Conservation (phyloP, 2,113 vertebrate species). For the Sisor rabdophorus region DNA sequence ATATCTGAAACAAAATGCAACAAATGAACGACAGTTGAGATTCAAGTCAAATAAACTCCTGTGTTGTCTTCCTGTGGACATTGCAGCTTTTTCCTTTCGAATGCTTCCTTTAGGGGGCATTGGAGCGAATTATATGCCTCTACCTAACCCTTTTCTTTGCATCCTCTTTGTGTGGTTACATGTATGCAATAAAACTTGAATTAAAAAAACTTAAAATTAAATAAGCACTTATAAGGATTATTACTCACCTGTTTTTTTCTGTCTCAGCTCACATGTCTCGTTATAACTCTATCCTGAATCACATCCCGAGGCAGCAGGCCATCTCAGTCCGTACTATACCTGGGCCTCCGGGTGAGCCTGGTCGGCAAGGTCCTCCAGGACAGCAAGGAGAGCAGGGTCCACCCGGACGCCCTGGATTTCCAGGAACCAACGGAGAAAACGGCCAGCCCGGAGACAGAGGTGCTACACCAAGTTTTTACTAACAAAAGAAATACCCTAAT, state of each 20-base stretch:
- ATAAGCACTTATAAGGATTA: neutral
- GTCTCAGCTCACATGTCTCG: constrained; percentile 88
- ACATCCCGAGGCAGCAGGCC: constrained; percentile 79
- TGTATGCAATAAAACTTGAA: neutral
- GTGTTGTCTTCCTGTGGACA: too few relatives aligned
- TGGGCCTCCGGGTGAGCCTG: constrained; percentile 88
- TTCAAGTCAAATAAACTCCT: neutral
- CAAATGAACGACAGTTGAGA: neutral
- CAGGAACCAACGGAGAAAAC: constrained; percentile 83
- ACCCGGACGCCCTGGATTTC: constrained; percentile 86
- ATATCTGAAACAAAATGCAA: neutral
- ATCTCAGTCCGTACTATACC: constrained; percentile 80
- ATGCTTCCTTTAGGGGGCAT: too few relatives aligned
- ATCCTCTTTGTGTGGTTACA: too few relatives aligned
- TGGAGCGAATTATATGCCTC: too few relatives aligned
- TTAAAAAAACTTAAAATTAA: too few relatives aligned
- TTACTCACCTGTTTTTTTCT: neutral
- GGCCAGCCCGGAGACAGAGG: constrained; percentile 88
- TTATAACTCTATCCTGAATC: constrained; percentile 87
- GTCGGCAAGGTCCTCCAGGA: constrained; percentile 79
- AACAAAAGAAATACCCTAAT: too few relatives aligned
- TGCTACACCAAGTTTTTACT: constrained; percentile 42
- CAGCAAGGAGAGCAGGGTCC: constrained; percentile 89
- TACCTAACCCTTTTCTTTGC: too few relatives aligned
- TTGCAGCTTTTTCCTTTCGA: too few relatives aligned